phyloP scores from a whole-genome alignment of 2,888 invertebrate genomes.

The Ceramica pisi region DNA sequence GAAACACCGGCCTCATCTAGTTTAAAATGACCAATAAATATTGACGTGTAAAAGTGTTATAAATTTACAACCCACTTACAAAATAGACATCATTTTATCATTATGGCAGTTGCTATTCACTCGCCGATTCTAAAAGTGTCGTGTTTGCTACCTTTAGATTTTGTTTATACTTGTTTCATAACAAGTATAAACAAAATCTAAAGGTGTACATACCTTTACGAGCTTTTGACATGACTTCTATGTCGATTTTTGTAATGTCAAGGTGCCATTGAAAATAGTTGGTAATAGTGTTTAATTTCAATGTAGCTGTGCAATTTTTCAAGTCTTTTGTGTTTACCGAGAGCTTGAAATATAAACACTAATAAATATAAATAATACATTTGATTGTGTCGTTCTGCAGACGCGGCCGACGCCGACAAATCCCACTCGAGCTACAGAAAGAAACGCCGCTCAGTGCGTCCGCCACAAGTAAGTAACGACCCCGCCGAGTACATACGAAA shows the following conservation, averaged over 20 bases:
- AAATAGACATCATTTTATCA: no score
- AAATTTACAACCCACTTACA: no score
- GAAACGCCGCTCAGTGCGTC: conserved; percentile 82
- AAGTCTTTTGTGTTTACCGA: background rate
- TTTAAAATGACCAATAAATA: no score
- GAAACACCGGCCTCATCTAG: no score
- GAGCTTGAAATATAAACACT: no score
- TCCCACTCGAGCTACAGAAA: conserved; percentile 84
- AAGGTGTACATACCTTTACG: background rate
- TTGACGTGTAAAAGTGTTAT: no score
- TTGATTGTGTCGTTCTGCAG: conserved; percentile 62
- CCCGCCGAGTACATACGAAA: conserved; percentile 83
- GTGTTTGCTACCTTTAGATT: background rate
- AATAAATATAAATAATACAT: no score
- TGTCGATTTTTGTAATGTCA: conserved; percentile 1
- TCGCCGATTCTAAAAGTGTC: background rate
- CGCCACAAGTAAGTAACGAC: conserved; percentile 87
- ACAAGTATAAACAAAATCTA: background rate
- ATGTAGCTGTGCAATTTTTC: background rate
- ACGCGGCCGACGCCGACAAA: conserved; percentile 83
- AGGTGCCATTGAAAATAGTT: conserved; percentile 14
- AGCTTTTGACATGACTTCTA: conserved; percentile 9
- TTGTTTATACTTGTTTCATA: background rate
- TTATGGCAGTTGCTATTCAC: background rate
- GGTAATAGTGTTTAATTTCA: background rate